Evolutionary conservation across 2,888 invertebrate species (phyloP).

Genomic region (Ametastegia equiseti): DNA sequence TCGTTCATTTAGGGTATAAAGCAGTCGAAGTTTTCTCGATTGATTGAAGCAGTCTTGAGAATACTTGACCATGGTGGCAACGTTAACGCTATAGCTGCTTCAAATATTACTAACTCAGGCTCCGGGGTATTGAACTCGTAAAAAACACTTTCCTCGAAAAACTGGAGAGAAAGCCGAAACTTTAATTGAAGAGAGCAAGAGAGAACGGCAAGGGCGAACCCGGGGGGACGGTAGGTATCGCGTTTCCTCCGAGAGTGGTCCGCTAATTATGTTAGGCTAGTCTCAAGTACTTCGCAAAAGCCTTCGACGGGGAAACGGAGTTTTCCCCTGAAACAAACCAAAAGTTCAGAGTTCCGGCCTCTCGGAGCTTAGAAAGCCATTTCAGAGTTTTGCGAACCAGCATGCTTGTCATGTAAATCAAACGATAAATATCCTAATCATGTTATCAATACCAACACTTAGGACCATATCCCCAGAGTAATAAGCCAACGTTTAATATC

Average conservation of each 20-base stretch:
- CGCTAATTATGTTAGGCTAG: conserved; percentile 57
- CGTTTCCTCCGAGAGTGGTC: conserved; percentile 60
- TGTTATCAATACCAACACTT: not conserved
- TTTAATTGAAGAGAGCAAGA: conserved; percentile 35
- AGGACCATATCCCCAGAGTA: not conserved
- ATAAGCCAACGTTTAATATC: not conserved
- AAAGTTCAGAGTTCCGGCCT: conserved; percentile 23
- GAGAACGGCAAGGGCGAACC: not conserved
- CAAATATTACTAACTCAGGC: conserved; percentile 25
- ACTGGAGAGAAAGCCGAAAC: conserved; percentile 22
- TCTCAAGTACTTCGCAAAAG: conserved; percentile 39
- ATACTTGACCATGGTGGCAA: not conserved
- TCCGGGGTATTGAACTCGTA: conserved; percentile 22
- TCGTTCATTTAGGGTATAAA: not conserved
- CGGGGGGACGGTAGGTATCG: conserved; percentile 54
- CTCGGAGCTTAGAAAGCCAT: conserved; percentile 19
- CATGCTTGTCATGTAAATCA: not conserved
- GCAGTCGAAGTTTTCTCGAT: not conserved
- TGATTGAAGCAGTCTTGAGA: not conserved
- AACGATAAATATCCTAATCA: not conserved
- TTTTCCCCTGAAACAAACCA: not conserved
- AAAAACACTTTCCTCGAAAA: conserved; percentile 38
- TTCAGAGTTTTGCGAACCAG: conserved; percentile 10
- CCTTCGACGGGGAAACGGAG: conserved; percentile 28
- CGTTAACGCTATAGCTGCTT: not conserved